These are phyloP conservation scores for Dicaeum eximium DNA, from an alignment of 2,113 vertebrate species.

Conservation along the genomic window DNA sequence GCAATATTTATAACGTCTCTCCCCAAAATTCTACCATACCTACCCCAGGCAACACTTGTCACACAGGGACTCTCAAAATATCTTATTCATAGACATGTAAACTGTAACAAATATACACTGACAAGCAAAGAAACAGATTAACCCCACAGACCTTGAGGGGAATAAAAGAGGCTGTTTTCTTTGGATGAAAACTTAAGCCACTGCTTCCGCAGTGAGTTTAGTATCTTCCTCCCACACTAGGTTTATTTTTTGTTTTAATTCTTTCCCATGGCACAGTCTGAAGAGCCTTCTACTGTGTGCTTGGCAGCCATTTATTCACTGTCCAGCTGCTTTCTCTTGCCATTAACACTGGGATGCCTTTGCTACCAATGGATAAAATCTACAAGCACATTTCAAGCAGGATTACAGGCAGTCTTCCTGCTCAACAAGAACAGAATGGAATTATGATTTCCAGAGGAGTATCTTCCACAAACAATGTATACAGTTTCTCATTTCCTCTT, in stretches of 20 bases:
- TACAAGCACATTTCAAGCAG: background rate
- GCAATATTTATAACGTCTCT: background rate
- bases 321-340: slow-evolving; percentile 1
- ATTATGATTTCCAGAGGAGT: slow-evolving; percentile 30
- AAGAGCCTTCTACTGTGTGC: background rate
- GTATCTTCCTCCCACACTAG: background rate
- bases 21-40: background rate
- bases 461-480: slow-evolving; percentile 1
- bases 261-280: background rate
- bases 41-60: background rate
- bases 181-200: background rate
- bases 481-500: slow-evolving; percentile 30
- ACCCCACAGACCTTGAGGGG: background rate
- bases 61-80: background rate
- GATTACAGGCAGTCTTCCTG: slow-evolving; percentile 9
- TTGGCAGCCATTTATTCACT: background rate
- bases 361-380: background rate
- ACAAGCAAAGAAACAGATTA: background rate
- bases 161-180: background rate
- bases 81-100: background rate
- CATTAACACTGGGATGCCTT: background rate
- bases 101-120: background rate
- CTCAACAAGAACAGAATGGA: background rate
- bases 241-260: background rate
- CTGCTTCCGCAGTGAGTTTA: background rate